Percentiles rank a stretch among this genome's conserved stretches.
Evolutionary conservation across 2,113 vertebrate species (phyloP).

Genomic region (Ciconia stormi): DNA sequence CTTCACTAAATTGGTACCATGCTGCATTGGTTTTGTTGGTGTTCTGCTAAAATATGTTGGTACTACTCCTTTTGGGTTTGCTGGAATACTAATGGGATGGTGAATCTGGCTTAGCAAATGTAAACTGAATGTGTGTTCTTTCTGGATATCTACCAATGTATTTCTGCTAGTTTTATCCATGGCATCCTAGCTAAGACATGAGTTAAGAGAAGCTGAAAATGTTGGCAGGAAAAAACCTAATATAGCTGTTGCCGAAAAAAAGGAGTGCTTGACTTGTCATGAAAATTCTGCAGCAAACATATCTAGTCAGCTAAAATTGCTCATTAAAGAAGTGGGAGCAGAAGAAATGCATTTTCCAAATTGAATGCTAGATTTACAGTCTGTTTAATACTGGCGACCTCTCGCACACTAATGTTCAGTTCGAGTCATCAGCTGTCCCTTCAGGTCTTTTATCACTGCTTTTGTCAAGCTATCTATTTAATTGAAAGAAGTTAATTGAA

Average conservation of each 20-base stretch:
- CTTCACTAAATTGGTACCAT: neutral
- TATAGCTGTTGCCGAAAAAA: neutral
- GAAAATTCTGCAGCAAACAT: slow-evolving; percentile 81
- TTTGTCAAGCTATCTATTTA: slow-evolving; percentile 99
- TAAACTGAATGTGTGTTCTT: neutral
- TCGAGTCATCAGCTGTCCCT: slow-evolving; percentile 93
- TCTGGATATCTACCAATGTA: neutral
- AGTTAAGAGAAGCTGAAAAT: slow-evolving; percentile 15
- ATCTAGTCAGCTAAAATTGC: slow-evolving; percentile 92
- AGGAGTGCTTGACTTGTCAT: slow-evolving; percentile 68
- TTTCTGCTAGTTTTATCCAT: slow-evolving; percentile 6
- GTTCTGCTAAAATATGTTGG: neutral
- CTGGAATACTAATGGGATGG: neutral
- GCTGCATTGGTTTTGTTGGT: neutral
- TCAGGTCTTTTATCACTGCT: slow-evolving; percentile 96
- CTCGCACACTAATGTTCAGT: slow-evolving; percentile 93
- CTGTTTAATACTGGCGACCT: slow-evolving; percentile 88
- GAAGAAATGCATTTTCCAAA: slow-evolving; percentile 96
- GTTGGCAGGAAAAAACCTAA: slow-evolving; percentile 18
- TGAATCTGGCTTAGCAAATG: neutral
- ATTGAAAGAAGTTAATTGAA: slow-evolving; percentile 99
- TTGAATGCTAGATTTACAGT: slow-evolving; percentile 98
- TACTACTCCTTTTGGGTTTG: neutral
- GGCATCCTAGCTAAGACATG: neutral
- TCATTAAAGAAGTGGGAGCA: slow-evolving; percentile 93